Base-by-base conservation (phyloP, 2,113 vertebrate genomes). In the Lepus americanus region DNA sequence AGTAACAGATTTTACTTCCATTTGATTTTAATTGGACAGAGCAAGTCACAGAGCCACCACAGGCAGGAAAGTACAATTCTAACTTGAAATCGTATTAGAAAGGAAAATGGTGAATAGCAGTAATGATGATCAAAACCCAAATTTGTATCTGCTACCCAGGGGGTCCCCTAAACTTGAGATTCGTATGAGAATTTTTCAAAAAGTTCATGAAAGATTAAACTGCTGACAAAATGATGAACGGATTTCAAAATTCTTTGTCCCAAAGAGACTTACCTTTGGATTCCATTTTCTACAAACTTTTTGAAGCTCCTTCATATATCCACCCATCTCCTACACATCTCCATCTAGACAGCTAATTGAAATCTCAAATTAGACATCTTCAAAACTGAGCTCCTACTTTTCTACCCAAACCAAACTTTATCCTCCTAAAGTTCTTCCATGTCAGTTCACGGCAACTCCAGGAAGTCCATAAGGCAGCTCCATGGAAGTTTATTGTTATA, bases 81-180 rank as follows among this genome's bases (percentile, higher is more conserved):
- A 88, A 83, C 33, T 33, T 49, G 27, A 97, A 96, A 36, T 33
- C 25, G 12, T 67, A 67, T 84, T 70, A 84, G 31, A 87, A 66
- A 13, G 9, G 22, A 44, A 94, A 92, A 92, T 66, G 49, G 22
- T 77, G 36, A 69, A 10, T 14, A 80, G 64, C n/a, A 64, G 4
- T 49, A 63, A 73, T 76, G 31, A 67, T 67, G 67, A 83, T 22
- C 19, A 79, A 79, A 94, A 83, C 49, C 23, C 61, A 61, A 73
- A 74, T 36, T 39, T 72, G 5, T 44, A 72, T 53, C 36, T 92
- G 73, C 39, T 89, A 19, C 3, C 23, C 53, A n/a, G n/a, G 9
- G 20, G 78, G 84, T 36, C 19, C 22, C 12, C 49, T 61, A 66
- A 89, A 69, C n/a, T 79, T 78, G 63, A 78, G 36, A 82, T 31